A percentile compares a stretch with the other conserved stretches of the same genome.
Evolutionary conservation across 2,113 vertebrate genomes (phyloP).

Genomic region (Arenaria interpres): DNA sequence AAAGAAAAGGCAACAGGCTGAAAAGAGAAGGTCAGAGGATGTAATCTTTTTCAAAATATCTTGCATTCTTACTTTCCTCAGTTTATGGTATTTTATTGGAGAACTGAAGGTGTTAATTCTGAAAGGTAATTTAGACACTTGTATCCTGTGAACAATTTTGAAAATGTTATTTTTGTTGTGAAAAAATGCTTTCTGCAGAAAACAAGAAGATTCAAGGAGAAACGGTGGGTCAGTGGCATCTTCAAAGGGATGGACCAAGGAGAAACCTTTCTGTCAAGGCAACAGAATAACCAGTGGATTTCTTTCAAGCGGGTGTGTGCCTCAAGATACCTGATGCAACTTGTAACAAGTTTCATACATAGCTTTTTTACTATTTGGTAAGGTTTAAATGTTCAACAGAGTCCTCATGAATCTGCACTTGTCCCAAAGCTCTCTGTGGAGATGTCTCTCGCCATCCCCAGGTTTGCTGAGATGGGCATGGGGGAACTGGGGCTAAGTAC

Average conservation of each 20-base stretch:
- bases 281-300: neutral
- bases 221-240: neutral
- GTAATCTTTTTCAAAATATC: neutral
- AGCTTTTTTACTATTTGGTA: neutral
- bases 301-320: neutral
- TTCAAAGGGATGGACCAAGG: neutral
- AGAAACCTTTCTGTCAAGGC: neutral
- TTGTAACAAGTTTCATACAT: neutral
- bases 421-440: accelerated
- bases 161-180: neutral
- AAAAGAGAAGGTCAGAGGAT: neutral
- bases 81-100: neutral
- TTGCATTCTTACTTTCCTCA: neutral
- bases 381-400: neutral
- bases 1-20: neutral
- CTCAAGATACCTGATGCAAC: neutral
- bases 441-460: neutral
- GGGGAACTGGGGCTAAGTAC: neutral
- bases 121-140: neutral
- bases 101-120: neutral
- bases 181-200: neutral
- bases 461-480: neutral
- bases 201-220: neutral
- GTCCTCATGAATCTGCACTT: neutral
- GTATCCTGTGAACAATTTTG: neutral